phyloP scores from a whole-genome alignment of 2,888 invertebrate genomes.

The Coelopa pilipes region DNA sequence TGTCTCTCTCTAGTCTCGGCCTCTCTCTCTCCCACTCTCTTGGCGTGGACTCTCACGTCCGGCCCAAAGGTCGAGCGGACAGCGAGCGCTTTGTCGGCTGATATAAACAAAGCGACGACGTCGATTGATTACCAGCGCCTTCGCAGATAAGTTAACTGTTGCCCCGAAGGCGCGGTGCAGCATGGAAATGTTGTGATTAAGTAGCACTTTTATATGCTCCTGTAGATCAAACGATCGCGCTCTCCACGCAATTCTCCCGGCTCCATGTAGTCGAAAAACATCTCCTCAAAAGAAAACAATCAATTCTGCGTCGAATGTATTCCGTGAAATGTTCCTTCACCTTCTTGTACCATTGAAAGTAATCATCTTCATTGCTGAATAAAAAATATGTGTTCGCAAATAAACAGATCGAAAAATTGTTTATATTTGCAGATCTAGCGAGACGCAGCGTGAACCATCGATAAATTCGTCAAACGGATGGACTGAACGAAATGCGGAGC shows the following conservation, averaged over 20 bases:
- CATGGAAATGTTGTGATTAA: background rate
- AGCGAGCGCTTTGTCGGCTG: background rate
- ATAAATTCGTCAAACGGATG: slow-evolving; percentile 20
- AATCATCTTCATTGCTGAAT: background rate
- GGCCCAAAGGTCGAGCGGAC: background rate
- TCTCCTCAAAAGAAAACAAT: no score
- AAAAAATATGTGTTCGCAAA: background rate
- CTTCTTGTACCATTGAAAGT: background rate
- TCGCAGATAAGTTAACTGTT: background rate
- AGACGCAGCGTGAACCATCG: slow-evolving; percentile 4
- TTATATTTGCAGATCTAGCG: background rate
- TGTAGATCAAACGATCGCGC: no score
- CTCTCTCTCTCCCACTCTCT: background rate
- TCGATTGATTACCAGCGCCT: background rate
- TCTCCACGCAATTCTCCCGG: no score
- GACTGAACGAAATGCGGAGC: slow-evolving; percentile 1
- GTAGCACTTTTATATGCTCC: background rate
- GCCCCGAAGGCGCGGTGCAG: background rate
- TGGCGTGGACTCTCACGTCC: background rate
- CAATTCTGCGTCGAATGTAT: no score
- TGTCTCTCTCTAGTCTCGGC: background rate
- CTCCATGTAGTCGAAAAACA: no score
- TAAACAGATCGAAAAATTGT: background rate
- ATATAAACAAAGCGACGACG: background rate
- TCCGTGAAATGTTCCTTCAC: no score